A percentile compares a stretch with the other conserved stretches of the same genome.
phyloP scores from a whole-genome alignment of 2,888 invertebrate genomes.

The Gastracanthus pulcherrimus region DNA sequence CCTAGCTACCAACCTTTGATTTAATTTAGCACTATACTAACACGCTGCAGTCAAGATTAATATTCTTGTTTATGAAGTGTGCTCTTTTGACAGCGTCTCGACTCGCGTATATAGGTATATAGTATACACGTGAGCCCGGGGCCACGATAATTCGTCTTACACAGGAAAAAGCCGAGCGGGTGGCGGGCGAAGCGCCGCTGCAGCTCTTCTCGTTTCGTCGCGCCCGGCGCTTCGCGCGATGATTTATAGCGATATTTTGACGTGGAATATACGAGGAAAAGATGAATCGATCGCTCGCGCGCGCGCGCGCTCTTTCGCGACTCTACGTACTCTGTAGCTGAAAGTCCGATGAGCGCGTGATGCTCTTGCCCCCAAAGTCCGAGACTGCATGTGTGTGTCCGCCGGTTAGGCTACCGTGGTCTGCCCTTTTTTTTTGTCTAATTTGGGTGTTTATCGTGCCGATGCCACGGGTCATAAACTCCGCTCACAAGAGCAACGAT shows the following conservation, averaged over 20 bases:
- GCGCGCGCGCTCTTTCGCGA: constrained; percentile 66
- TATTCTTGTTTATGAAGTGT: constrained; percentile 66
- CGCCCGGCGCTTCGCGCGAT: constrained; percentile 65
- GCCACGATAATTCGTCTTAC: constrained; percentile 65
- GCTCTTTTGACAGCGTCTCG: constrained; percentile 59
- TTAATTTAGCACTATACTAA: neutral
- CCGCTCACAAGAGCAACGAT: too few relatives aligned
- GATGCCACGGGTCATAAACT: too few relatives aligned
- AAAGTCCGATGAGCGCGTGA: neutral
- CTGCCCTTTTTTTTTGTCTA: too few relatives aligned
- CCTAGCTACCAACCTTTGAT: neutral
- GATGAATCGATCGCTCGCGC: constrained; percentile 74
- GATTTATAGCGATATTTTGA: constrained; percentile 77
- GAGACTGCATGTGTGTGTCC: too few relatives aligned
- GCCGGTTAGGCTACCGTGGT: neutral
- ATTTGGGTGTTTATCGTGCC: too few relatives aligned
- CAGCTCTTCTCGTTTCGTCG: constrained; percentile 51
- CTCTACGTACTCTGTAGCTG: constrained; percentile 55
- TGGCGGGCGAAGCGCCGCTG: neutral
- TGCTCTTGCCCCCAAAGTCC: too few relatives aligned
- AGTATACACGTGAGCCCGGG: constrained; percentile 17
- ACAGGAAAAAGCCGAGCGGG: constrained; percentile 40
- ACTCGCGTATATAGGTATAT: too few relatives aligned
- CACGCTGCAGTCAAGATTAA: constrained; percentile 68
- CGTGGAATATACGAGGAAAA: constrained; percentile 71